Conservation (phyloP, 2,888 invertebrate genomes). For the Drosophila flavopinicola region DNA sequence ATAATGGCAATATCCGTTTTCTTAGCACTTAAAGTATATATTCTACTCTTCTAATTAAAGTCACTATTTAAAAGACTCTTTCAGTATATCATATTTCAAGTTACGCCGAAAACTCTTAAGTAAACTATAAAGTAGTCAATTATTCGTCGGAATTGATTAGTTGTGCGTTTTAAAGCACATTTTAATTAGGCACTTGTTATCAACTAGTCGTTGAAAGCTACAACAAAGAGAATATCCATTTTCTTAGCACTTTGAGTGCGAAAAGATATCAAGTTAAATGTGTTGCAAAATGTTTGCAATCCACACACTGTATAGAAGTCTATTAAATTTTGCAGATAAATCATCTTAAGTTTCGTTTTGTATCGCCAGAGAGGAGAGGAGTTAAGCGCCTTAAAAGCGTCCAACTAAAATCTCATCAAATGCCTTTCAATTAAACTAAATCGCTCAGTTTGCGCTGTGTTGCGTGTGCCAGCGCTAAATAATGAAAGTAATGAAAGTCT, state of each 20-base stretch:
- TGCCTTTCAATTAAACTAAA: conserved; percentile 73
- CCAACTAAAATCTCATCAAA: conserved; percentile 71
- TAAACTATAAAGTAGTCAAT: too few species aligned
- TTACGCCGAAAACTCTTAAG: too few species aligned
- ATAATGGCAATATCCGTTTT: too few species aligned
- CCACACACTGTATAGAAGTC: conserved; percentile 8
- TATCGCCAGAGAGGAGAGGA: background rate
- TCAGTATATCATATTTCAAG: too few species aligned
- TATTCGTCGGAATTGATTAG: too few species aligned
- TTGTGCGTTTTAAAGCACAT: too few species aligned
- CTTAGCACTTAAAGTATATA: too few species aligned
- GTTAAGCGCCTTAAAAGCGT: conserved; percentile 47
- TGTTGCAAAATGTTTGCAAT: conserved; percentile 2
- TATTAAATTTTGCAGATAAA: conserved; percentile 26
- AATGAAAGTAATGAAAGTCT: conserved; percentile 72
- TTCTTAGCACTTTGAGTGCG: conserved; percentile 1
- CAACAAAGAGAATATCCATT: too few species aligned
- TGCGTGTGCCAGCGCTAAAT: conserved; percentile 55
- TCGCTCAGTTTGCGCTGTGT: conserved; percentile 60
- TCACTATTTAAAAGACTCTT: too few species aligned
- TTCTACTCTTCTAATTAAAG: too few species aligned
- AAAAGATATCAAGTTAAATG: conserved; percentile 5
- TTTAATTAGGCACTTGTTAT: too few species aligned
- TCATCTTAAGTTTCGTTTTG: conserved; percentile 18
- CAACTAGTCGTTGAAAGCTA: too few species aligned